Evolutionary conservation across 2,113 vertebrate genomes (phyloP).

Genomic region (Puma concolor): DNA sequence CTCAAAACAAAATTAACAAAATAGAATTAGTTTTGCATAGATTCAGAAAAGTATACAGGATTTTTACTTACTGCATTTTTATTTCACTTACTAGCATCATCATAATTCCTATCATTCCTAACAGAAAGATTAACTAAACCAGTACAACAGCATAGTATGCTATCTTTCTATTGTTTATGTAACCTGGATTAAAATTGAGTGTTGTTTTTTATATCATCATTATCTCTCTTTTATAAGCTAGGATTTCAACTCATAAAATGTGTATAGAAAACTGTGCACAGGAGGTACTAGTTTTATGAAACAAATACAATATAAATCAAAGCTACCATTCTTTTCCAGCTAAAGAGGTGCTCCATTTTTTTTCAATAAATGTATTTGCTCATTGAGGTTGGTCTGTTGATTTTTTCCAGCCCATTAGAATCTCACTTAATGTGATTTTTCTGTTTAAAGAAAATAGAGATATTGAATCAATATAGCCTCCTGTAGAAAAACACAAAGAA

Average conservation of each 20-base stretch:
- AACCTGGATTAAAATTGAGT: slow-evolving; percentile 20
- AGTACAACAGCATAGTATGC: neutral
- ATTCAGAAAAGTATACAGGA: neutral
- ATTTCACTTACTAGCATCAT: neutral
- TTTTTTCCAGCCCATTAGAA: slow-evolving; percentile 44
- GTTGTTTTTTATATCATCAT: slow-evolving; percentile 10
- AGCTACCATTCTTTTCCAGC: slow-evolving; percentile 20
- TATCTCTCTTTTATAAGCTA: slow-evolving; percentile 36
- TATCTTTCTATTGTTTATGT: slow-evolving; percentile 5
- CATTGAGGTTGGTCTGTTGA: neutral
- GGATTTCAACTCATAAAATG: slow-evolving; percentile 21
- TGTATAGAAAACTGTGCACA: neutral
- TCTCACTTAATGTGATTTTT: slow-evolving; percentile 43
- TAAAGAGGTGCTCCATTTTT: neutral
- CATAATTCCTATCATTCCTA: neutral
- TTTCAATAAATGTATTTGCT: slow-evolving; percentile 38
- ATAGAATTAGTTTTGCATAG: neutral
- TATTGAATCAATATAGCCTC: slow-evolving; percentile 48
- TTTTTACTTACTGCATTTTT: neutral
- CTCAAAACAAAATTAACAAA: neutral
- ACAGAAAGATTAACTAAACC: neutral
- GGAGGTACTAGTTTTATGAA: slow-evolving; percentile 44
- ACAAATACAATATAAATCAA: slow-evolving; percentile 33
- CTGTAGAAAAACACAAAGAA: slow-evolving; percentile 19
- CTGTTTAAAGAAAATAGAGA: slow-evolving; percentile 50